These are phyloP conservation scores for Onychostoma macrolepis DNA, from an alignment of 2,113 vertebrate species.

Conservation along the genomic window DNA sequence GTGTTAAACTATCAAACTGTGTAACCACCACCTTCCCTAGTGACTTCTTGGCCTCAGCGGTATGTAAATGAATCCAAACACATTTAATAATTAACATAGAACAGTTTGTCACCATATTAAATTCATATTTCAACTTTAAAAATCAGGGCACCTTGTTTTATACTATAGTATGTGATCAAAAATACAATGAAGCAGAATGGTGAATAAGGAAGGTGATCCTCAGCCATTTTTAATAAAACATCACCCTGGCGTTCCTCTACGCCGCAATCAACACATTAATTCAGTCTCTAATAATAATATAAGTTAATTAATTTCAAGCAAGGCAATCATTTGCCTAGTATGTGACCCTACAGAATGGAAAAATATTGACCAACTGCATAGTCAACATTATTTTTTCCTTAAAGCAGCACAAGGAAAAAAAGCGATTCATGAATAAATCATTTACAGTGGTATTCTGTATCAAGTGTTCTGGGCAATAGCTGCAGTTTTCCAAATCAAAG, in stretches of 20 bases:
- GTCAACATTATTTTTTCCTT: constrained; percentile 8
- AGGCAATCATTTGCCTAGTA: background rate
- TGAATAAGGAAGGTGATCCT: background rate
- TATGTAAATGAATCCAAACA: constrained; percentile 33
- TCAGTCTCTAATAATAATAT: background rate
- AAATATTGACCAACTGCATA: background rate
- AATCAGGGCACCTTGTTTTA: background rate
- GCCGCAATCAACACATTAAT: background rate
- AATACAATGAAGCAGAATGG: background rate
- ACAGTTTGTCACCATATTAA: constrained; percentile 22
- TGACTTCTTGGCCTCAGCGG: constrained; percentile 14
- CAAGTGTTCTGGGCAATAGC: constrained; percentile 12
- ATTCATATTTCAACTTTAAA: background rate
- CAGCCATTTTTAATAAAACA: background rate
- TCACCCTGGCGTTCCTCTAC: background rate
- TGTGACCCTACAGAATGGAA: background rate
- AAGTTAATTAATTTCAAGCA: background rate
- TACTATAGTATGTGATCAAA: background rate
- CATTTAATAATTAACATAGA: constrained; percentile 36
- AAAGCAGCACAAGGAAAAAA: background rate
- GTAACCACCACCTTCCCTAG: background rate
- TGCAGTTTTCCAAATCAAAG: constrained; percentile 32
- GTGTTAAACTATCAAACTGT: constrained; percentile 35
- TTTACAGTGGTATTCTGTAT: constrained; percentile 6
- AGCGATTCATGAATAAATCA: constrained; percentile 20